A percentile compares a stretch with the other conserved stretches of the same genome.
phyloP scores from a whole-genome alignment of 1,140 invertebrate genomes.

The Papilio polyxenes region DNA sequence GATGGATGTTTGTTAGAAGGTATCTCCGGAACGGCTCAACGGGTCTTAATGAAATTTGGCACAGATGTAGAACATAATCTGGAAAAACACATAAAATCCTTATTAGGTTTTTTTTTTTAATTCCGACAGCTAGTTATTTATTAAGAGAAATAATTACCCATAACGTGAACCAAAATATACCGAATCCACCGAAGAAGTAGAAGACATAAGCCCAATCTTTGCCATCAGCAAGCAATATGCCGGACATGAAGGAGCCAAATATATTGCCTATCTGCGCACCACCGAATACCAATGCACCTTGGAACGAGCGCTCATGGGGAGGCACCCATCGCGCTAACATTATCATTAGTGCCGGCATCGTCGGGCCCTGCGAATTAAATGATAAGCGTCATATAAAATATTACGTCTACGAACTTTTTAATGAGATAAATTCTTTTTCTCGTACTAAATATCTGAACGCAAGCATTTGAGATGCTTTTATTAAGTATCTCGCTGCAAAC shows the following conservation, averaged over 20 bases:
- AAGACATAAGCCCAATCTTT: constrained; percentile 89
- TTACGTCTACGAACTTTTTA: not conserved
- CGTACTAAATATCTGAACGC: too few relatives aligned
- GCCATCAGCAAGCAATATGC: constrained; percentile 83
- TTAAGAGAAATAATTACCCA: constrained; percentile 80
- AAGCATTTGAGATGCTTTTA: too few relatives aligned
- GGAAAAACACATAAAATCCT: too few relatives aligned
- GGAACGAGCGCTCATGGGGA: constrained; percentile 84
- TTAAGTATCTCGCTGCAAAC: too few relatives aligned
- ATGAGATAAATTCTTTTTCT: too few relatives aligned
- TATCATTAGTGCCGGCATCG: constrained; percentile 87
- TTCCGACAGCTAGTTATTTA: too few relatives aligned
- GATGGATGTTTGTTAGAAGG: too few relatives aligned
- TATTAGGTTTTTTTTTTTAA: too few relatives aligned
- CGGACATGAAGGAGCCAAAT: constrained; percentile 86
- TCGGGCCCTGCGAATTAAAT: constrained; percentile 82
- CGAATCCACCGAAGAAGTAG: constrained; percentile 90
- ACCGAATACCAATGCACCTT: constrained; percentile 87
- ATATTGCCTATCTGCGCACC: constrained; percentile 87
- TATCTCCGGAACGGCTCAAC: too few relatives aligned
- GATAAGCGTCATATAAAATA: constrained; percentile 21
- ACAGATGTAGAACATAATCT: too few relatives aligned
- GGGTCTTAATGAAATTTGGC: too few relatives aligned
- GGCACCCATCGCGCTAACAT: constrained; percentile 88
- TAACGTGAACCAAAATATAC: constrained; percentile 86